Evolutionary conservation across 64 coral and sea anemone genomes (phyloP).

Genomic region (Montipora sp.): DNA sequence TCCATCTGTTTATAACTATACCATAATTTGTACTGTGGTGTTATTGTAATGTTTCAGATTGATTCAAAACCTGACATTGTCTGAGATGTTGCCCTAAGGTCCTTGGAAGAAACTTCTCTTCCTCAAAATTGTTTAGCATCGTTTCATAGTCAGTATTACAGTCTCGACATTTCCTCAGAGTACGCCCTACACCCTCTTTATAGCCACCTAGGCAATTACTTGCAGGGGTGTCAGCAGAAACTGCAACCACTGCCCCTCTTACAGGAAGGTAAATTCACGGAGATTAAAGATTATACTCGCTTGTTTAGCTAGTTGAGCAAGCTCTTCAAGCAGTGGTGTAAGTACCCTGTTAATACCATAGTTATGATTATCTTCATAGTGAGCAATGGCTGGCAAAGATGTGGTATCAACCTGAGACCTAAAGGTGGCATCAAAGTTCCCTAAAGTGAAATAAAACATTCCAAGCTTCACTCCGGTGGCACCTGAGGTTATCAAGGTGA

Average conservation of each 20-base stretch:
- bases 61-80: constrained; percentile 35
- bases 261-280: constrained; percentile 23
- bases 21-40: constrained; percentile 57
- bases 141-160: constrained; percentile 52
- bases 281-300: constrained; percentile 11
- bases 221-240: constrained; percentile 64
- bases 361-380: constrained; percentile 35
- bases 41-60: constrained; percentile 23
- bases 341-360: constrained; percentile 62
- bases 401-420: constrained; percentile 32
- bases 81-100: constrained; percentile 35
- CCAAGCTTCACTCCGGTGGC: constrained; percentile 45
- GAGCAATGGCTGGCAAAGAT: constrained; percentile 30
- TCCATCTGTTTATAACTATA: constrained; percentile 34
- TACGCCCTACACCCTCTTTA: constrained; percentile 69
- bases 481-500: constrained; percentile 25
- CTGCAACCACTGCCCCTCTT: constrained; percentile 34
- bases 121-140: constrained; percentile 56
- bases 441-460: constrained; percentile 58
- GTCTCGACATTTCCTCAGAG: constrained; percentile 72
- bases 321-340: constrained; percentile 11
- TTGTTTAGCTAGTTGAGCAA: constrained; percentile 4
- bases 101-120: constrained; percentile 61
- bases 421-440: constrained; percentile 19
- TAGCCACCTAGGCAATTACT: constrained; percentile 52